Base-by-base conservation (phyloP, 2,113 vertebrate species). In the Callocephalon fimbriatum region DNA sequence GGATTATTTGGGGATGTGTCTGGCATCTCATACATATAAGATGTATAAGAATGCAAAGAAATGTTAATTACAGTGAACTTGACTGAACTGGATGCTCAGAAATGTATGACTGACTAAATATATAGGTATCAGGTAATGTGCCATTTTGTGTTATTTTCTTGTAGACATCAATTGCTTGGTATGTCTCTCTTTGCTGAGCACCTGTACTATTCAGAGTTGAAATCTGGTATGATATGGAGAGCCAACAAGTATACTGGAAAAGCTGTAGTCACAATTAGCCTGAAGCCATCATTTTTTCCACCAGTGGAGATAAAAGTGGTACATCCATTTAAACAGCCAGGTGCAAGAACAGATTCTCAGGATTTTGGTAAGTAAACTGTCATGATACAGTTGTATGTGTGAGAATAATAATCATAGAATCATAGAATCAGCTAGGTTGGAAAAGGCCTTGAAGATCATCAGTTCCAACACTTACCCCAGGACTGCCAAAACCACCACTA, bases 191-290 rank as follows among this genome's bases (percentile, higher is more conserved):
- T 99, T 91, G 97, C 96, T 96, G 98, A 99, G 32, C 80, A 97
- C 25, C 88, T 99, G 7, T 99, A 99, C 97, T 99, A 99, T 95
- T 98, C 98, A 42, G 98, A 99, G 25, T 79, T 96, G 50, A 98
- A 93, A 71, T 98, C 97, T 10, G 96, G 95, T 50, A 95, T 95
- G 10, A 98, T 99, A 92, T 98, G 97, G 96, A 98, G 97, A 97
- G 96, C 98, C 40, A 98, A 98, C 95, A 99, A 99, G 94, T 98
- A 98, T 68, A 98, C 98, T 3, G 99, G 99, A n/a, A 98, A 98
- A n/a, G 77, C 97, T n/a, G 45, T 96, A 19, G 95, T 98, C 63
- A 98, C 95, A 45, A 98, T 99, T 47, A 98, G 96, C 84, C 83
- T 97, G 38, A 97, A 97, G 53, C 83, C 88, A 42, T 97, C 98